Conservation (phyloP, 2,113 vertebrate species). For the Hemicordylus capensis region DNA sequence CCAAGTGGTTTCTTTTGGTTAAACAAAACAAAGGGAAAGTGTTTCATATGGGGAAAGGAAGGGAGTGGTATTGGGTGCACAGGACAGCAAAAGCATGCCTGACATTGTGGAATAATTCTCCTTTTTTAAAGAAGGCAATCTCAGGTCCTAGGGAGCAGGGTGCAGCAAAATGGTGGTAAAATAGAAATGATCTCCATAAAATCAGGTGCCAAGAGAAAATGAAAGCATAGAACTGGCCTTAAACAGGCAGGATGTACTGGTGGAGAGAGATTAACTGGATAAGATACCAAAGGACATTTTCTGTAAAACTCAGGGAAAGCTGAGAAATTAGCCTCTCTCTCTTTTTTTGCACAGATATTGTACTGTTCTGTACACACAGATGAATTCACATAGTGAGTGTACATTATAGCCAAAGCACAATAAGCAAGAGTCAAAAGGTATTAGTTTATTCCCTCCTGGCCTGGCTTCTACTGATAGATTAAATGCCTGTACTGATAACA, state of each 20-base stretch:
- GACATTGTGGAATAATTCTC: slow-evolving; percentile 45
- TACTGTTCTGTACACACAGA: not conserved
- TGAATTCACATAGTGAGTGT: not conserved
- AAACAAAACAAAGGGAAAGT: slow-evolving; percentile 62
- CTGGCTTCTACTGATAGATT: not conserved
- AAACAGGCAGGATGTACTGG: not conserved
- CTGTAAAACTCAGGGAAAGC: not conserved
- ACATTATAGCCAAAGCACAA: not conserved
- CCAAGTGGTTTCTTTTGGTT: slow-evolving; percentile 48
- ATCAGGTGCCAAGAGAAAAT: slow-evolving; percentile 57
- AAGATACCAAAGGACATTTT: not conserved
- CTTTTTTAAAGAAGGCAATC: slow-evolving; percentile 45
- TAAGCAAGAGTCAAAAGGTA: not conserved
- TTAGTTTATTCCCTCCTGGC: not conserved
- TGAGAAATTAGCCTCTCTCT: not conserved
- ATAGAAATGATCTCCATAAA: slow-evolving; percentile 46
- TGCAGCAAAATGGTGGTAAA: slow-evolving; percentile 50
- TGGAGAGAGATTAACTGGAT: not conserved
- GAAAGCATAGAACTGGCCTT: slow-evolving; percentile 49
- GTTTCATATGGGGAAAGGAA: slow-evolving; percentile 53
- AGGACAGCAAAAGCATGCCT: slow-evolving; percentile 70
- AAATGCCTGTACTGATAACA: not conserved
- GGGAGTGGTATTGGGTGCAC: slow-evolving; percentile 46
- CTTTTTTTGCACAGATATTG: not conserved
- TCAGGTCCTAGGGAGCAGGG: slow-evolving; percentile 20